A percentile compares a stretch with the other conserved stretches of the same genome.
phyloP scores from a whole-genome alignment of 2,888 invertebrate genomes.

The Hypolimnas misippus region DNA sequence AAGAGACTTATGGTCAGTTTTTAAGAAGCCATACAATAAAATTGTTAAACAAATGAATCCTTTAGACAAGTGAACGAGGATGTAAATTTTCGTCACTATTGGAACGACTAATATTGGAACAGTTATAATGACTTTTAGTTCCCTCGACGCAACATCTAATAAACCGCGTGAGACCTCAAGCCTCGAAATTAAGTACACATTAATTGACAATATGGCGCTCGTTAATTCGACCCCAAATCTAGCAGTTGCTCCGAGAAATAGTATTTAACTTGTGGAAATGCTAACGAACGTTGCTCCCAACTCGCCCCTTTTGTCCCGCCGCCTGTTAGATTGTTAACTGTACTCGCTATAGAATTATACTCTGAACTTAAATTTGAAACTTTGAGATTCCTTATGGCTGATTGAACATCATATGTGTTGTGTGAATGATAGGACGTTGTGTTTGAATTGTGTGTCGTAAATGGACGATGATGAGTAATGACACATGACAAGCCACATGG shows the following conservation, averaged over 20 bases:
- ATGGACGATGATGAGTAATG: no score
- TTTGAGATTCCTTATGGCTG: neutral
- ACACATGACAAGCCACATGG: no score
- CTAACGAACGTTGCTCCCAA: conserved; percentile 20
- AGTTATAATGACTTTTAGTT: conserved; percentile 32
- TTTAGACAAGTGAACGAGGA: neutral
- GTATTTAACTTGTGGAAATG: conserved; percentile 28
- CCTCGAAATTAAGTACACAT: conserved; percentile 28
- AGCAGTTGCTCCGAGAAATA: conserved; percentile 24
- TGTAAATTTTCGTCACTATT: neutral
- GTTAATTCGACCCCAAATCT: conserved; percentile 32
- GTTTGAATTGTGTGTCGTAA: neutral
- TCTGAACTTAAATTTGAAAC: conserved; percentile 4
- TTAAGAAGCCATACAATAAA: neutral
- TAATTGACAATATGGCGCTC: conserved; percentile 35
- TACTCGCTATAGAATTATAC: conserved; percentile 16
- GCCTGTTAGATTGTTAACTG: conserved; percentile 22
- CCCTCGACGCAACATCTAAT: conserved; percentile 25
- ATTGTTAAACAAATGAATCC: neutral
- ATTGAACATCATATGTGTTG: neutral
- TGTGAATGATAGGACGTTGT: neutral
- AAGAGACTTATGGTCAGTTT: no score
- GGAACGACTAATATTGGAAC: neutral
- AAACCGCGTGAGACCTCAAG: conserved; percentile 26
- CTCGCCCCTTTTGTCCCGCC: conserved; percentile 20